Conservation (phyloP, 2,113 vertebrate species). For the Gymnogyps californianus region DNA sequence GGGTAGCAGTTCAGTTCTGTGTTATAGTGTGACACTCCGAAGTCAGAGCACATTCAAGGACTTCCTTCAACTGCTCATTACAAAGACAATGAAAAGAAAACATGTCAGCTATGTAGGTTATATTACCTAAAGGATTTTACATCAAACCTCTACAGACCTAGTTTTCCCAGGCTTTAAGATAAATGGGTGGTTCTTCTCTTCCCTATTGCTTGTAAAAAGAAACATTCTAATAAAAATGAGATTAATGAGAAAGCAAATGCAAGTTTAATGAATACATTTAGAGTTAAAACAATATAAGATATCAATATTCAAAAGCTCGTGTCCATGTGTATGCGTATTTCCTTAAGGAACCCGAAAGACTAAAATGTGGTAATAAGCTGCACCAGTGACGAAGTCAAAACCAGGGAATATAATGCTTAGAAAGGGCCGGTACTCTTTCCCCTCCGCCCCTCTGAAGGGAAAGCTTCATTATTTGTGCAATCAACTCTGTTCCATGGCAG, state of each 20-base stretch:
- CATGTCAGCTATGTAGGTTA: background rate
- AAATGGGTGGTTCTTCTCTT: background rate
- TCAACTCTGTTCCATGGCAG: background rate
- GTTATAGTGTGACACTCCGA: background rate
- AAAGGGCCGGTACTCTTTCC: background rate
- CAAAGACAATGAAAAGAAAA: background rate
- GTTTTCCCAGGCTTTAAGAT: background rate
- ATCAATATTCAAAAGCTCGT: background rate
- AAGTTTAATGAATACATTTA: background rate
- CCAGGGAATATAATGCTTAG: background rate
- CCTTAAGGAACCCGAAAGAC: background rate
- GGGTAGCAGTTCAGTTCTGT: background rate
- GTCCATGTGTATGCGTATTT: background rate
- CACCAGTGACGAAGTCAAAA: background rate
- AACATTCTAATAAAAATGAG: background rate
- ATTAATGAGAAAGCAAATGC: background rate
- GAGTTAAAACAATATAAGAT: background rate
- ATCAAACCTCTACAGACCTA: background rate
- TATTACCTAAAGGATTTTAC: background rate
- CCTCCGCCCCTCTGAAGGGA: background rate
- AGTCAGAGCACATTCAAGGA: background rate
- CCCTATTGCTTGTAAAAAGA: background rate
- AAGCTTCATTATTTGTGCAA: background rate
- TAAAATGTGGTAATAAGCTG: background rate
- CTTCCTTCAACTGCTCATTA: background rate